Evolutionary conservation across 2,888 invertebrate species (phyloP).

Genomic region (Agrotis ipsilon): DNA sequence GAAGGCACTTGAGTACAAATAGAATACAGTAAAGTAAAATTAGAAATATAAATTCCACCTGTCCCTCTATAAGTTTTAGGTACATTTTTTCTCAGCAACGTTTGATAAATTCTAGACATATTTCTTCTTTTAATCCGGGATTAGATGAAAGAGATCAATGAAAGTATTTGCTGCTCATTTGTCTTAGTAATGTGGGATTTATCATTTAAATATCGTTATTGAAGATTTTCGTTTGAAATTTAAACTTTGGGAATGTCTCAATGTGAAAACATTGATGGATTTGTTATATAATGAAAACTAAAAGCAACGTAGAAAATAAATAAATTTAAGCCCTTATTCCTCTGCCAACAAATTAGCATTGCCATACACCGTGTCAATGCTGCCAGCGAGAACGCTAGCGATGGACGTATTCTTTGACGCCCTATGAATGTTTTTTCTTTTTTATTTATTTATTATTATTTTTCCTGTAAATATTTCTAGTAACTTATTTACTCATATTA

Average conservation of each 20-base stretch:
- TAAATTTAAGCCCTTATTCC: too few relatives aligned
- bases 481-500: too few relatives aligned
- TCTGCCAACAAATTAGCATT: too few relatives aligned
- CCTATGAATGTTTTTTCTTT: too few relatives aligned
- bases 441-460: too few relatives aligned
- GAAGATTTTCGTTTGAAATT: slow-evolving; percentile 17
- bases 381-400: too few relatives aligned
- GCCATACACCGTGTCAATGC: too few relatives aligned
- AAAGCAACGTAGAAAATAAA: too few relatives aligned
- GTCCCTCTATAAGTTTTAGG: not conserved
- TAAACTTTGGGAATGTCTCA: slow-evolving; percentile 22
- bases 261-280: not conserved
- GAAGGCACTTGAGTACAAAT: too few relatives aligned
- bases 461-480: too few relatives aligned
- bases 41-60: slow-evolving; percentile 1
- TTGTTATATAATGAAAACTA: too few relatives aligned
- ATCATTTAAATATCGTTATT: slow-evolving; percentile 34
- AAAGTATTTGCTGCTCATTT: slow-evolving; percentile 44
- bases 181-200: slow-evolving; percentile 34
- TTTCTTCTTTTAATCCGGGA: slow-evolving; percentile 39
- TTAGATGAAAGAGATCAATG: slow-evolving; percentile 45
- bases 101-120: slow-evolving; percentile 39
- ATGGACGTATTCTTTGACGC: too few relatives aligned
- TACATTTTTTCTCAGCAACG: not conserved
- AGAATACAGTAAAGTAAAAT: not conserved